Evolutionary conservation across 2,888 invertebrate genomes (phyloP).

Genomic region (Furcula furcula): DNA sequence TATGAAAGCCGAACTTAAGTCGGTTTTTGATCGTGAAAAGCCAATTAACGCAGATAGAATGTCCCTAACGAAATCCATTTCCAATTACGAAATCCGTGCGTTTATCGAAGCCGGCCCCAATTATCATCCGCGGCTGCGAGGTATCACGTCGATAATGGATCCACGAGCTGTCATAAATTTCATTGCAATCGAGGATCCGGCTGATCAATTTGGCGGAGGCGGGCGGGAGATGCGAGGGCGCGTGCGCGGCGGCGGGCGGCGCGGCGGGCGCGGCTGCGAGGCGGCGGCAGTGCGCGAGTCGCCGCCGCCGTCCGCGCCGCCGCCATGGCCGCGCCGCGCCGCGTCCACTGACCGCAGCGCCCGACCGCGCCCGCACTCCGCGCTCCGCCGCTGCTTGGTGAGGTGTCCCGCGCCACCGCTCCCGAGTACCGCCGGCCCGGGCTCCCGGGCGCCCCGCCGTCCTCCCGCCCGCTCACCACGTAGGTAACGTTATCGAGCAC

Average conservation of each 20-base stretch:
- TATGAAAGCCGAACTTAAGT: neutral
- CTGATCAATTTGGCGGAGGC: slow-evolving; percentile 67
- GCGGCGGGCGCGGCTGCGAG: slow-evolving; percentile 41
- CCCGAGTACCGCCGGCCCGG: slow-evolving; percentile 41
- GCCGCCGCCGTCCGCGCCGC: slow-evolving; percentile 69
- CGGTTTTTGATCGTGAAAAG: slow-evolving; percentile 4
- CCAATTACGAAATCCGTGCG: slow-evolving; percentile 39
- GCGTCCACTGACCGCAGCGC: slow-evolving; percentile 60
- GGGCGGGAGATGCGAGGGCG: slow-evolving; percentile 28
- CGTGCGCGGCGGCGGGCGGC: slow-evolving; percentile 41
- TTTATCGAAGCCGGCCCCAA: slow-evolving; percentile 43
- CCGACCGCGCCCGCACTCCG: slow-evolving; percentile 53
- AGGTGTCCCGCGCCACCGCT: slow-evolving; percentile 47
- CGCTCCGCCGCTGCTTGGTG: slow-evolving; percentile 53
- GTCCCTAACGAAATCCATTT: slow-evolving; percentile 18
- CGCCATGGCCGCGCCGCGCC: slow-evolving; percentile 72
- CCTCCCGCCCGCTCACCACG: slow-evolving; percentile 52
- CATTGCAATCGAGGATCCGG: slow-evolving; percentile 74
- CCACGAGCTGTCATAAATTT: slow-evolving; percentile 77
- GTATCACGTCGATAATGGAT: slow-evolving; percentile 71
- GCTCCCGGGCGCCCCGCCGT: slow-evolving; percentile 34
- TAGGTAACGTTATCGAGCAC: slow-evolving; percentile 58
- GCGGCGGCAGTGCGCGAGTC: slow-evolving; percentile 70
- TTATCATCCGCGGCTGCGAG: slow-evolving; percentile 44
- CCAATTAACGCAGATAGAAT: slow-evolving; percentile 9